phyloP scores from a whole-genome alignment of 2,113 vertebrate species.

The Eptatretus burgeri region DNA sequence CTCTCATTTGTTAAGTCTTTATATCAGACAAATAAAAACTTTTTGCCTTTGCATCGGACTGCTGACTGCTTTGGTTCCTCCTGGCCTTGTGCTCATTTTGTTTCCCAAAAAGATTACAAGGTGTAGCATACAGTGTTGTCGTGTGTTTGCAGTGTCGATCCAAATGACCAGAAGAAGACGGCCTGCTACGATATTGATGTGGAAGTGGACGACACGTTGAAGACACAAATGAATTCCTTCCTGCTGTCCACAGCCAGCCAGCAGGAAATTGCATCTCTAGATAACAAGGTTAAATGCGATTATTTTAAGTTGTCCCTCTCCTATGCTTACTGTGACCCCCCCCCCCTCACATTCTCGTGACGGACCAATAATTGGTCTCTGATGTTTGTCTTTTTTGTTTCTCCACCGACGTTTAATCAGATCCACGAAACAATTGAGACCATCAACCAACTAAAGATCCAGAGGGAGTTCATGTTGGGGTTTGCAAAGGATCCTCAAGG shows the following conservation, averaged over 20 bases:
- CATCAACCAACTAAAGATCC: slow-evolving; percentile 97
- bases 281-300: slow-evolving; percentile 50
- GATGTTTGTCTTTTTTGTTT: too few species aligned
- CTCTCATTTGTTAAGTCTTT: too few species aligned
- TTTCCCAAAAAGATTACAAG: too few species aligned
- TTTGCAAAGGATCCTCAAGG: slow-evolving; percentile 95
- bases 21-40: too few species aligned
- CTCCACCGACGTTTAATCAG: slow-evolving; percentile 16
- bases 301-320: too few species aligned
- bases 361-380: too few species aligned
- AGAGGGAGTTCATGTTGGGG: slow-evolving; percentile 95
- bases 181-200: slow-evolving; percentile 99
- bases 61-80: neutral
- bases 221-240: slow-evolving; percentile 98
- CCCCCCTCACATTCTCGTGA: too few species aligned
- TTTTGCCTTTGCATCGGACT: too few species aligned
- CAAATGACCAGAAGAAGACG: slow-evolving; percentile 95
- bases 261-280: slow-evolving; percentile 83
- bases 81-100: rapidly evolving
- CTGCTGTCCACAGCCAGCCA: slow-evolving; percentile 89
- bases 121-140: neutral
- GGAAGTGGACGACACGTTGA: slow-evolving; percentile 87
- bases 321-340: too few species aligned
- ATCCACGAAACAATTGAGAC: slow-evolving; percentile 98
- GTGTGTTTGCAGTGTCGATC: slow-evolving; percentile 38